Percentiles rank a stretch among this genome's conserved stretches.
Evolutionary conservation across 2,888 invertebrate genomes (phyloP).

Genomic region (Julus scanicus): DNA sequence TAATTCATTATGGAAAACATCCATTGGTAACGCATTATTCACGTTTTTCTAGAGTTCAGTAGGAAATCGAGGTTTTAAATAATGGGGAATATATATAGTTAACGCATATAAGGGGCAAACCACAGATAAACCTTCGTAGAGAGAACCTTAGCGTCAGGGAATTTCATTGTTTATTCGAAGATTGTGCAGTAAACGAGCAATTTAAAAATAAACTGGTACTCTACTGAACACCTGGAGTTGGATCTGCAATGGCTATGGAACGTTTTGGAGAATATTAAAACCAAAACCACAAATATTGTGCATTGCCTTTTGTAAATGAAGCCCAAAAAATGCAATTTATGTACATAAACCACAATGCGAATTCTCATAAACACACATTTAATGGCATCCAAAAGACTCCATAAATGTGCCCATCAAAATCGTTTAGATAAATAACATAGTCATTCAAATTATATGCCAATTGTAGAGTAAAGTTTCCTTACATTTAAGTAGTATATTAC

Average conservation of each 20-base stretch:
- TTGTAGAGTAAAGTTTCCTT: too few species aligned
- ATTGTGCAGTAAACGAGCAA: not conserved
- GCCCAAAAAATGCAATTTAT: too few species aligned
- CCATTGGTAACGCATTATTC: not conserved
- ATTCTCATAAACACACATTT: too few species aligned
- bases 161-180: not conserved
- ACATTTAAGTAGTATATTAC: too few species aligned
- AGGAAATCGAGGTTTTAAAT: not conserved
- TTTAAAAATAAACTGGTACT: constrained; percentile 17
- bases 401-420: too few species aligned
- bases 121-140: not conserved
- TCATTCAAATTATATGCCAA: too few species aligned
- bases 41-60: not conserved
- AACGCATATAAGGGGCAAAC: not conserved
- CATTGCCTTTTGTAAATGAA: too few species aligned
- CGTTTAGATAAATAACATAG: too few species aligned
- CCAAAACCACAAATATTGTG: too few species aligned
- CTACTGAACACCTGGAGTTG: constrained; percentile 25
- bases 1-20: not conserved
- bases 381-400: too few species aligned
- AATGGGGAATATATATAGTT: not conserved
- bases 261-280: not conserved
- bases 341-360: too few species aligned
- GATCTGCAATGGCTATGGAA: not conserved
- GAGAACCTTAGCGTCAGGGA: not conserved